Conservation (phyloP, 2,797 vertebrate species). For the Micromesistius poutassou region DNA sequence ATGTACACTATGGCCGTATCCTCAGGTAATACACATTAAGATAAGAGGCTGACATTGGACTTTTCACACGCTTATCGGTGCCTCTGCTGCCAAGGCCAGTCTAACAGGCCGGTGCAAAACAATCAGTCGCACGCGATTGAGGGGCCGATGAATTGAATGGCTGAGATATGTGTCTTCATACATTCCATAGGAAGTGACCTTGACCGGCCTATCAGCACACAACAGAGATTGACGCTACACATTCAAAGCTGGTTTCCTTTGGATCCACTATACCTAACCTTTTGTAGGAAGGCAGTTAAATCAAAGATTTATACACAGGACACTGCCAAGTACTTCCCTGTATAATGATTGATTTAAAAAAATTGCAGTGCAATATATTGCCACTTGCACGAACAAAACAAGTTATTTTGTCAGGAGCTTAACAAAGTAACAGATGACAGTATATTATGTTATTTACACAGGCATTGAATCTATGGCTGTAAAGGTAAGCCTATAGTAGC, state of each 20-base stretch:
- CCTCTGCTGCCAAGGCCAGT: conserved; percentile 37
- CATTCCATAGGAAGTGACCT: conserved; percentile 22
- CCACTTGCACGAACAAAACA: background rate
- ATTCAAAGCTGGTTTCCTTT: background rate
- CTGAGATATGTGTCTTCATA: conserved; percentile 14
- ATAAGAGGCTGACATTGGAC: conserved; percentile 16
- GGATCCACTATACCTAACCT: background rate
- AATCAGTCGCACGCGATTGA: conserved; percentile 11
- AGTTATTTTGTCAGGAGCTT: background rate
- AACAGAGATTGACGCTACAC: background rate
- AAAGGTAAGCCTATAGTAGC: background rate
- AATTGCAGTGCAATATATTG: too few relatives aligned
- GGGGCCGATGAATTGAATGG: background rate
- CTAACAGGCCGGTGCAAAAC: conserved; percentile 15
- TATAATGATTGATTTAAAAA: background rate
- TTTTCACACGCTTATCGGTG: conserved; percentile 42
- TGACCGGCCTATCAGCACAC: conserved; percentile 25
- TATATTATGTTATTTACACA: background rate
- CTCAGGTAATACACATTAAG: conserved; percentile 1
- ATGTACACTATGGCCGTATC: background rate
- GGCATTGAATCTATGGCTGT: background rate
- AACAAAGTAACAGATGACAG: background rate
- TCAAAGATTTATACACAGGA: background rate
- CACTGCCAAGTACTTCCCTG: background rate
- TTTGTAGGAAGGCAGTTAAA: background rate